Evolutionary conservation across 2,113 vertebrate species (phyloP).

Genomic region (Globicephala melas): DNA sequence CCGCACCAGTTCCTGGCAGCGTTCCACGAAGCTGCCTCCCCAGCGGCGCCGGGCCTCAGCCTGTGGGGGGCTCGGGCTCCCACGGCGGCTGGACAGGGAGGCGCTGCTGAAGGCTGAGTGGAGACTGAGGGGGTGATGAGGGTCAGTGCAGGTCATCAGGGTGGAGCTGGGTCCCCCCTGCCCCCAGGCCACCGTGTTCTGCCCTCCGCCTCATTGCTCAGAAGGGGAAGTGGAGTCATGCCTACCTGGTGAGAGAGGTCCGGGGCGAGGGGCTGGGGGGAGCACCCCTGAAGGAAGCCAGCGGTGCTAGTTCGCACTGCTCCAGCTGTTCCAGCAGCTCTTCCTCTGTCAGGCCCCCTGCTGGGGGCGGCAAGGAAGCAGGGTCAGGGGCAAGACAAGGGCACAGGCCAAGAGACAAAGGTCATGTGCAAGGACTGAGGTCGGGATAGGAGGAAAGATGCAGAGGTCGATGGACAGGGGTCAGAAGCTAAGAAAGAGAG

Average conservation of each 20-base stretch:
- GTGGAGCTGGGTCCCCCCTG: not conserved
- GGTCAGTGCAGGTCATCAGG: not conserved
- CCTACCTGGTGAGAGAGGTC: conserved; percentile 66
- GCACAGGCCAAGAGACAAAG: not conserved
- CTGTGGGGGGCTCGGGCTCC: conserved; percentile 64
- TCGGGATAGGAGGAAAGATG: not conserved
- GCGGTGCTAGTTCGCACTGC: conserved; percentile 87
- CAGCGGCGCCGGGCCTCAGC: conserved; percentile 58
- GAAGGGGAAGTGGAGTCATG: not conserved
- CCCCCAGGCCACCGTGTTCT: not conserved
- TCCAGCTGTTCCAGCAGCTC: conserved; percentile 91
- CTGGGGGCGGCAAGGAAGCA: conserved; percentile 33
- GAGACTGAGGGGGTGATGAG: conserved; percentile 23
- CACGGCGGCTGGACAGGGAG: conserved; percentile 47
- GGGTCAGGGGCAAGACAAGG: not conserved
- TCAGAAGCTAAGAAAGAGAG: not conserved
- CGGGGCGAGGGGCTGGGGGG: conserved; percentile 30
- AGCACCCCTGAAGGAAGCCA: not conserved
- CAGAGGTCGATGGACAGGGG: not conserved
- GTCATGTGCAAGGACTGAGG: not conserved
- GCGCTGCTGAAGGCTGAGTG: conserved; percentile 41
- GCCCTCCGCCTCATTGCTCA: not conserved
- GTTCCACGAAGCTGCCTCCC: conserved; percentile 89
- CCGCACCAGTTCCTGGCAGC: conserved; percentile 89
- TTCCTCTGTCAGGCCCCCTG: conserved; percentile 89